Conservation (phyloP, 2,113 vertebrate genomes). For the Elephantulus edwardii region DNA sequence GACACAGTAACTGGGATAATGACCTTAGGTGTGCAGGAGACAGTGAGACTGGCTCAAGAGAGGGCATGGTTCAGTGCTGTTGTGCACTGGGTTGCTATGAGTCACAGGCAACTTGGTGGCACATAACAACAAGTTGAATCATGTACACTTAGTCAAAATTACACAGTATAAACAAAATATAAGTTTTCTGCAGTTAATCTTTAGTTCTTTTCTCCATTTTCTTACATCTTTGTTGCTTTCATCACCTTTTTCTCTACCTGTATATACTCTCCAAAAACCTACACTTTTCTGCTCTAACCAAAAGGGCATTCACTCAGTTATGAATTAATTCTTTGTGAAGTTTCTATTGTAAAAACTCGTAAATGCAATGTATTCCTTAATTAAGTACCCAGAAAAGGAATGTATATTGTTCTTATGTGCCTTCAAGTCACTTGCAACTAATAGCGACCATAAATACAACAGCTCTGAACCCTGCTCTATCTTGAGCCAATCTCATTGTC, state of each 20-base stretch:
- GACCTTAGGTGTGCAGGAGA: no score
- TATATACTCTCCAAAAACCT: background rate
- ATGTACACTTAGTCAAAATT: background rate
- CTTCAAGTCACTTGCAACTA: no score
- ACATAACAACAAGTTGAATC: background rate
- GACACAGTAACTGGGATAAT: no score
- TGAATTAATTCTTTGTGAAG: background rate
- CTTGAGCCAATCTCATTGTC: no score
- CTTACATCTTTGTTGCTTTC: background rate
- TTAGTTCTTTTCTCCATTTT: background rate
- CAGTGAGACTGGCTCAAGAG: no score
- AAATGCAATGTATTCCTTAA: background rate
- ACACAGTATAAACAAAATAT: no score
- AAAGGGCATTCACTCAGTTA: background rate
- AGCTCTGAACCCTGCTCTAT: no score
- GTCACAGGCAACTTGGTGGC: no score
- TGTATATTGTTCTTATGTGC: no score
- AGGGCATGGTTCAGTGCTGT: no score
- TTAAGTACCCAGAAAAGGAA: background rate
- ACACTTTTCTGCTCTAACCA: background rate
- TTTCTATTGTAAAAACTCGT: background rate
- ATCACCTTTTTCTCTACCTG: background rate
- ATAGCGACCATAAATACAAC: no score
- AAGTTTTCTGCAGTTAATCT: background rate
- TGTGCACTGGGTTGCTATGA: no score